Percentiles rank a stretch among this genome's conserved stretches.
Evolutionary conservation across 2,113 vertebrate genomes (phyloP).

Genomic region (Pseudorhombus dupliciocellatus): DNA sequence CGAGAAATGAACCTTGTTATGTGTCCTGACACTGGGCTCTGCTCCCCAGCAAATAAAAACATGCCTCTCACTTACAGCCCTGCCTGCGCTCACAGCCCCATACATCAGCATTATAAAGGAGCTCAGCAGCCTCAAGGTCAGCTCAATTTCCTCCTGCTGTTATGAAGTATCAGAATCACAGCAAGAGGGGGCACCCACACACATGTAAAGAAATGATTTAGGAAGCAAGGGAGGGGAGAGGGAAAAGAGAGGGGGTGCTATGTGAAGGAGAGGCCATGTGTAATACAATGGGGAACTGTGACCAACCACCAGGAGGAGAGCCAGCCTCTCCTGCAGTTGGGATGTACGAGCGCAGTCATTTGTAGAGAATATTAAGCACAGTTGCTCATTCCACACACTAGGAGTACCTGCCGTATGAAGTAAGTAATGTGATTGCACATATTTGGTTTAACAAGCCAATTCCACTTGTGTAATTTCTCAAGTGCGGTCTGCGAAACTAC

Average conservation of each 20-base stretch:
- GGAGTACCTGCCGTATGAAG: constrained; percentile 22
- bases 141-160: constrained; percentile 81
- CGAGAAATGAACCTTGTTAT: constrained; percentile 83
- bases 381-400: constrained; percentile 43
- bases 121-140: constrained; percentile 80
- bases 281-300: constrained; percentile 73
- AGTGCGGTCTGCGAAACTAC: constrained; percentile 62
- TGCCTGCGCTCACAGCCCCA: constrained; percentile 71
- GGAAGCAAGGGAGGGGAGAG: constrained; percentile 14
- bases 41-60: constrained; percentile 83
- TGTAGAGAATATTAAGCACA: constrained; percentile 58
- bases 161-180: constrained; percentile 78
- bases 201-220: constrained; percentile 77
- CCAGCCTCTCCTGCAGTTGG: constrained; percentile 52
- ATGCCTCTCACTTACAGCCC: constrained; percentile 83
- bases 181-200: constrained; percentile 72
- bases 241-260: constrained; percentile 17
- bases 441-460: constrained; percentile 59
- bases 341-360: constrained; percentile 54
- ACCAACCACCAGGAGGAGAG: constrained; percentile 69
- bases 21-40: constrained; percentile 78
- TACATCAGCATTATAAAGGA: constrained; percentile 82
- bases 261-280: constrained; percentile 63
- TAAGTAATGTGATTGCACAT: constrained; percentile 58
- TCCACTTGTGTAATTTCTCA: constrained; percentile 53